These are phyloP conservation scores for Manacus vitellinus DNA, from an alignment of 2,113 vertebrate genomes.

Conservation along the genomic window DNA sequence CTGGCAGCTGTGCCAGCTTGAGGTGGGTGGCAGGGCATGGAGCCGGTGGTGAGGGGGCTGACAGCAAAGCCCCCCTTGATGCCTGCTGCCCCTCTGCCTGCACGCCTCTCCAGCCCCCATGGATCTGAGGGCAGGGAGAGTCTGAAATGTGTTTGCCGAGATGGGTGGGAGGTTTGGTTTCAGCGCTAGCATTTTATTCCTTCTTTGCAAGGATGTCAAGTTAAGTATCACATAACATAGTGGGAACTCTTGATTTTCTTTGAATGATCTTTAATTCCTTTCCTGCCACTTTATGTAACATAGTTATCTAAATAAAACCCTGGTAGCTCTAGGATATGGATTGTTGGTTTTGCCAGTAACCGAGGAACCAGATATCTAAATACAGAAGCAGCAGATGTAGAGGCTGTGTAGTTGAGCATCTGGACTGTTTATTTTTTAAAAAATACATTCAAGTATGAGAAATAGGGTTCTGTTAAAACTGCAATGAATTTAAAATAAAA, in stretches of 20 bases:
- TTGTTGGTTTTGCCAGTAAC: neutral
- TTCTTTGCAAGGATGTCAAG: neutral
- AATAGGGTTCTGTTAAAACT: neutral
- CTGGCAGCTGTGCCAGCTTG: neutral
- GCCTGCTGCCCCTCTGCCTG: neutral
- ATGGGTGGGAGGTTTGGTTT: neutral
- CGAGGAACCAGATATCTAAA: neutral
- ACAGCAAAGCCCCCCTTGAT: rapidly evolving
- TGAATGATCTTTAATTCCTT: neutral
- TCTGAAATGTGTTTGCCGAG: neutral
- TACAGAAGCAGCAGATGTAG: neutral
- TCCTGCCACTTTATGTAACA: neutral
- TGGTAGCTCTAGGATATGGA: neutral
- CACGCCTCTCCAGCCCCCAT: rapidly evolving
- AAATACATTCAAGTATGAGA: neutral
- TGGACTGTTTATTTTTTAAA: neutral
- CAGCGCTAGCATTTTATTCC: neutral
- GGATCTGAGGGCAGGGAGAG: neutral
- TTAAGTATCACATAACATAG: neutral
- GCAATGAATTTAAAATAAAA: neutral
- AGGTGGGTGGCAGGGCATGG: neutral
- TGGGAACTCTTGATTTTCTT: neutral
- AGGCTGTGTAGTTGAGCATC: neutral
- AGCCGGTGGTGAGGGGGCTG: neutral
- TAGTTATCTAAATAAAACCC: neutral